Conservation (phyloP, 2,888 invertebrate species). For the Microplitis deprimator region DNA sequence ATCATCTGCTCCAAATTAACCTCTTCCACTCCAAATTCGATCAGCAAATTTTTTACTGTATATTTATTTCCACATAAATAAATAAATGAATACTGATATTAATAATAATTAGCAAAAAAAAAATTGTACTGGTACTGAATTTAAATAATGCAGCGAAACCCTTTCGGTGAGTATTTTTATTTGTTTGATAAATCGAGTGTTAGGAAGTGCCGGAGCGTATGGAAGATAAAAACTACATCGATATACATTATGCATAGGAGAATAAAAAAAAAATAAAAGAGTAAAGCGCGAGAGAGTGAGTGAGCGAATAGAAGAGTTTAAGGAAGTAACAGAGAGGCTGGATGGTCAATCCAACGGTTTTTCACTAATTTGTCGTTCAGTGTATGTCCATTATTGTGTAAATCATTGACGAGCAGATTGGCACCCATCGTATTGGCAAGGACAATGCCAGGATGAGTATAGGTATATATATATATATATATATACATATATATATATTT, state of each 20-base stretch:
- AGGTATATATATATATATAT: conserved; percentile 26
- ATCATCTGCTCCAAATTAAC: no score
- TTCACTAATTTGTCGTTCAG: conserved; percentile 61
- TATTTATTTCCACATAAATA: no score
- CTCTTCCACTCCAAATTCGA: no score
- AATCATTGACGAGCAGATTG: conserved; percentile 59
- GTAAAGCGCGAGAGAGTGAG: neutral
- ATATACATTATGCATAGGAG: conserved; percentile 6
- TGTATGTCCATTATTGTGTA: conserved; percentile 69
- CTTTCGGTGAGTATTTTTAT: conserved; percentile 27
- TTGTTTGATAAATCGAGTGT: neutral
- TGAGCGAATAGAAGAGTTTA: neutral
- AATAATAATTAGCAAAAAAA: no score
- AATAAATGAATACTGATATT: no score
- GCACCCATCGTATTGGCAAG: conserved; percentile 37
- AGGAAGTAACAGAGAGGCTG: conserved; percentile 16
- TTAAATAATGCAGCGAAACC: conserved; percentile 18
- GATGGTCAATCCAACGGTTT: conserved; percentile 57
- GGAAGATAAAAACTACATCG: conserved; percentile 18
- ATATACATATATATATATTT: conserved; percentile 36
- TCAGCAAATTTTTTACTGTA: no score
- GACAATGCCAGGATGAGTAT: conserved; percentile 21
- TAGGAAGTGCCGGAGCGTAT: neutral
- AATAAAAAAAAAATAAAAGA: neutral
- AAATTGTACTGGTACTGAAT: no score